A percentile compares a stretch with the other conserved stretches of the same genome.
These are phyloP conservation scores for Xyrichtys novacula DNA, from an alignment of 2,797 vertebrate genomes.

Conservation along the genomic window DNA sequence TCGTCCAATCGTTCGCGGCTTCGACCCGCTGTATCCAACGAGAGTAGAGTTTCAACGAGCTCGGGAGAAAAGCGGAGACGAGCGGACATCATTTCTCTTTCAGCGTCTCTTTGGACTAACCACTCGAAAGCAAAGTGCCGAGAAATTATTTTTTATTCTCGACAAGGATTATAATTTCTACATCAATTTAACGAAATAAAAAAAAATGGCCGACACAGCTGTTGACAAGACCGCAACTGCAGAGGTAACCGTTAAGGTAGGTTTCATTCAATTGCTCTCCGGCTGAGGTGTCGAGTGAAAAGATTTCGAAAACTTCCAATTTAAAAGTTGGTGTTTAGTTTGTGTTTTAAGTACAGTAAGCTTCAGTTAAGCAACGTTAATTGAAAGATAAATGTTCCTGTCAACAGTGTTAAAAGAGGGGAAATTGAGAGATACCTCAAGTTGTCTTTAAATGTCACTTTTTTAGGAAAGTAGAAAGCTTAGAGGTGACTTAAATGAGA, in stretches of 20 bases:
- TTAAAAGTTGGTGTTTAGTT: slow-evolving; percentile 52
- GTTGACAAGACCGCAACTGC: slow-evolving; percentile 84
- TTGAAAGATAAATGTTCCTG: neutral
- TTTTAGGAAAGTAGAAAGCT: neutral
- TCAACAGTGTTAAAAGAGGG: slow-evolving; percentile 12
- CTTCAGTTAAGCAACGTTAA: neutral
- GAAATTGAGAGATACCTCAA: slow-evolving; percentile 7
- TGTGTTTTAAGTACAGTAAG: neutral
- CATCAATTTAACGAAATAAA: slow-evolving; percentile 44
- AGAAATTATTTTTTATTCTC: slow-evolving; percentile 22
- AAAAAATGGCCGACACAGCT: slow-evolving; percentile 87
- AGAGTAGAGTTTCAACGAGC: slow-evolving; percentile 75
- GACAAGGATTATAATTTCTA: slow-evolving; percentile 50
- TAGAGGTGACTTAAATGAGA: fast-evolving
- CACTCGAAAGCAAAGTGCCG: slow-evolving; percentile 62
- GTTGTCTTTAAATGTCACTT: slow-evolving; percentile 11
- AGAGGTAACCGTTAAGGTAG: slow-evolving; percentile 87
- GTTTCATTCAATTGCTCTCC: slow-evolving; percentile 55
- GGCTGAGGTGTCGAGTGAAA: slow-evolving; percentile 42
- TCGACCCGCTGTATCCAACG: slow-evolving; percentile 67
- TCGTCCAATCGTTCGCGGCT: slow-evolving; percentile 75
- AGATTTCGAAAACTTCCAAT: slow-evolving; percentile 57
- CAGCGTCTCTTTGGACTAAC: slow-evolving; percentile 66
- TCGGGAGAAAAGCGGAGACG: slow-evolving; percentile 77
- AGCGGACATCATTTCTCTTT: slow-evolving; percentile 83